A percentile compares a stretch with the other conserved stretches of the same genome.
These are phyloP conservation scores for Hephaestus fuliginosus DNA, from an alignment of 2,797 vertebrate species.

Conservation along the genomic window DNA sequence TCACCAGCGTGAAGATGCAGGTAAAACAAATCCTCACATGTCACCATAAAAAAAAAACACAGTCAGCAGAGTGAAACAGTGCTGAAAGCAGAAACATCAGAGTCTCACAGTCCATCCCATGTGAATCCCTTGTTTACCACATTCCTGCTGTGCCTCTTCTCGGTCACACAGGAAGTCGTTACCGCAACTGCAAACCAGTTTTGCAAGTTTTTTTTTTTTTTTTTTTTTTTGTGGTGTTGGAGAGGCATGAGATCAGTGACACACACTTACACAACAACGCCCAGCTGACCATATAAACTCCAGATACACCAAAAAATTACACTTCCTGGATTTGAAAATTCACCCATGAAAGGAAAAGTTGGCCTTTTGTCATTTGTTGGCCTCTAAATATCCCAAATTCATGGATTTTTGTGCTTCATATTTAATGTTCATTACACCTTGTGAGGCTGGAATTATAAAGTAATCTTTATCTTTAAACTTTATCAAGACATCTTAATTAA, in stretches of 20 bases:
- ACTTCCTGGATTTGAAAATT: neutral
- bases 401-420: no score
- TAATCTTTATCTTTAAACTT: no score
- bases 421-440: neutral
- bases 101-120: neutral
- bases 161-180: constrained; percentile 1
- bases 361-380: no score
- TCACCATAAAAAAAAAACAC: neutral
- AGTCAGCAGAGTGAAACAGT: neutral
- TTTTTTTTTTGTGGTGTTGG: neutral
- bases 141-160: neutral
- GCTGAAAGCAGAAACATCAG: neutral
- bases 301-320: neutral
- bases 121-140: neutral
- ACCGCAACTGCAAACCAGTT: neutral
- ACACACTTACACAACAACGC: no score
- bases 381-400: neutral
- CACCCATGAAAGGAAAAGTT: neutral
- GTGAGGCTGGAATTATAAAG: neutral
- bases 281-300: neutral
- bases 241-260: neutral
- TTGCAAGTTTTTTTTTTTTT: neutral
- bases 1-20: constrained; percentile 91
- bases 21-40: constrained; percentile 62
- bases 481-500: no score